Evolutionary conservation across 2,888 invertebrate genomes (phyloP), one percentile per base, ranked within the genome.

Genomic region (Noctua janthina): DNA sequence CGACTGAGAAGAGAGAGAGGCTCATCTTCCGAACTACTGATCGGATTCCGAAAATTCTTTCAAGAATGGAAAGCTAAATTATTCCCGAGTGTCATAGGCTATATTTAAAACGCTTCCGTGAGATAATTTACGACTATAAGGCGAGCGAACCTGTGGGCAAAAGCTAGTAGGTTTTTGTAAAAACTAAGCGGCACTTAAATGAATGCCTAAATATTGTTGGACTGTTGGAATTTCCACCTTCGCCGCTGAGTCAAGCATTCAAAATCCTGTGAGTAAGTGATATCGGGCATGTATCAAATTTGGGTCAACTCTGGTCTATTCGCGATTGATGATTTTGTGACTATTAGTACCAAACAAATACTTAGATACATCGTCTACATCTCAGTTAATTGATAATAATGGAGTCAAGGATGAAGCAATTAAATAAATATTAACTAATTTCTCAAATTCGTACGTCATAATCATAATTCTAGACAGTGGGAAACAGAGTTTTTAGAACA

Each of bases 381-480:
- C 56, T 74, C 23, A 71, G 70, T 72, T 54, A 35, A 59, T 78
- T 72, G 6, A 59, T 86, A 39, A 17, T 62, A 82, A 82, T 56
- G 1, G 49, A 71, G 73, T 76, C 87, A 83, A 85, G 83, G 74
- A 69, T 20, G 13, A 56, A 69, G 17, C 56, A 79, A 83, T 85
- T 67, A 87, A 74, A 83, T 51, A 62, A 51, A 83, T 75, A 76
- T 64, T 82, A 78, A 78, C 74, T 17, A 70, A 49, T 76, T 78
- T 82, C 59, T 59, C 17, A 76, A 70, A 81, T 54, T 74, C 29
- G 35, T 79, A 66, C 81, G 68, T 85, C 71, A 49, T 68, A 0
- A 51, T 79, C 69, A 51, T 20, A 51, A 56, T 69, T 85, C 43
- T 64, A 75, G 39, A 86, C 73, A 85, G 43, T 81, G 71, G 5